Percentiles rank a stretch among this genome's conserved stretches.
Evolutionary conservation across 2,113 vertebrate genomes (phyloP).

Genomic region (Lasiurus cinereus): DNA sequence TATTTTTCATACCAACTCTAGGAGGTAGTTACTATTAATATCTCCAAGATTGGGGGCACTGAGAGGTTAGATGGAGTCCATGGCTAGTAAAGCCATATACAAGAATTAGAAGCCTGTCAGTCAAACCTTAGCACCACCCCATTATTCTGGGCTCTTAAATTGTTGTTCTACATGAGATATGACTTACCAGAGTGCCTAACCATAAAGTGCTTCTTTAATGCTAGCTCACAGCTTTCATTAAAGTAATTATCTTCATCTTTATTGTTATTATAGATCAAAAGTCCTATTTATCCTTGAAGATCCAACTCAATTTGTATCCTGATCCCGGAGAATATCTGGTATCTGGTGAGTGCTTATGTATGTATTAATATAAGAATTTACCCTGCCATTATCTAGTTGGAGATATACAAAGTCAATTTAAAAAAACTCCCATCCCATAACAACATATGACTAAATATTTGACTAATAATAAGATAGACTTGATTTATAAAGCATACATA

Average conservation of each 20-base stretch:
- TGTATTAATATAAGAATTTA: constrained; percentile 21
- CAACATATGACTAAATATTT: constrained; percentile 1
- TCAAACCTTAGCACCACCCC: not conserved
- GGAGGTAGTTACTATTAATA: not conserved
- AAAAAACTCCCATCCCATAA: not conserved
- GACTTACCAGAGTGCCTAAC: not conserved
- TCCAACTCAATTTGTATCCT: constrained; percentile 19
- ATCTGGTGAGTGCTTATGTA: not conserved
- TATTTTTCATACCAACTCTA: not conserved
- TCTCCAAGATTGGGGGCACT: not conserved
- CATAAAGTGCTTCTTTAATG: not conserved
- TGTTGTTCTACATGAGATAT: not conserved
- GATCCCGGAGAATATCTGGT: not conserved
- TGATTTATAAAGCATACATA: not conserved
- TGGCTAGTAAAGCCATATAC: not conserved
- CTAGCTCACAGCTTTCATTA: not conserved
- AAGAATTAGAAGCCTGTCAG: not conserved
- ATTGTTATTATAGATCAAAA: not conserved
- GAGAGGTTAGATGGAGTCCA: not conserved
- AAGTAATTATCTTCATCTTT: not conserved
- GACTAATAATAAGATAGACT: not conserved
- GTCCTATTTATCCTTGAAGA: constrained; percentile 14
- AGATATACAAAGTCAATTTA: constrained; percentile 25
- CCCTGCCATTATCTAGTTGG: not conserved
- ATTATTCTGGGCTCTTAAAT: too few relatives aligned